phyloP scores from a whole-genome alignment of 2,113 vertebrate genomes.

The Hypocryptadius cinnamomeus region DNA sequence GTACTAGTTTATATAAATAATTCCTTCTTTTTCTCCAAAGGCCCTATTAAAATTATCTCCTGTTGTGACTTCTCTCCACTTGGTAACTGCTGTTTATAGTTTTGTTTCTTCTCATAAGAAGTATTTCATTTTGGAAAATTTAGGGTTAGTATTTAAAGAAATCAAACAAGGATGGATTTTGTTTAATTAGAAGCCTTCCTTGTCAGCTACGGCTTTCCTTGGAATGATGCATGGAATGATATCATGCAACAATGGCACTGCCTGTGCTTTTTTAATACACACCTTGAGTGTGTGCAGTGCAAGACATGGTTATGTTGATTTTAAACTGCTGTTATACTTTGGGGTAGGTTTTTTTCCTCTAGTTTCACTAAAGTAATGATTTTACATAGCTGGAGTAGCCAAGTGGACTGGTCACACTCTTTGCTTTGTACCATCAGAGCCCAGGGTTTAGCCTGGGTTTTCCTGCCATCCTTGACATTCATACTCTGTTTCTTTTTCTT shows the following conservation, averaged over 20 bases:
- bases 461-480: background rate
- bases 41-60: background rate
- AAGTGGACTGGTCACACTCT: background rate
- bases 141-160: background rate
- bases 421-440: background rate
- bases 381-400: background rate
- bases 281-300: background rate
- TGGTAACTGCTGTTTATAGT: background rate
- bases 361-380: background rate
- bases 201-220: background rate
- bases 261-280: background rate
- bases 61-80: background rate
- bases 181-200: background rate
- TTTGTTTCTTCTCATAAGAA: background rate
- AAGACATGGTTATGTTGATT: background rate
- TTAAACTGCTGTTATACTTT: background rate
- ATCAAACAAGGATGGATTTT: background rate
- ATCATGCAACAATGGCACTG: background rate
- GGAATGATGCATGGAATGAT: background rate
- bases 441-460: background rate
- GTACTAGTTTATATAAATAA: background rate
- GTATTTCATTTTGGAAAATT: background rate
- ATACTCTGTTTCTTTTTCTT: background rate
- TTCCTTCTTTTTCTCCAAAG: background rate
- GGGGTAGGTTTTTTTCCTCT: background rate